Evolutionary conservation across 2,888 invertebrate genomes (phyloP), one percentile per base, ranked within the genome.

Genomic region (Margaritifera margaritifera): DNA sequence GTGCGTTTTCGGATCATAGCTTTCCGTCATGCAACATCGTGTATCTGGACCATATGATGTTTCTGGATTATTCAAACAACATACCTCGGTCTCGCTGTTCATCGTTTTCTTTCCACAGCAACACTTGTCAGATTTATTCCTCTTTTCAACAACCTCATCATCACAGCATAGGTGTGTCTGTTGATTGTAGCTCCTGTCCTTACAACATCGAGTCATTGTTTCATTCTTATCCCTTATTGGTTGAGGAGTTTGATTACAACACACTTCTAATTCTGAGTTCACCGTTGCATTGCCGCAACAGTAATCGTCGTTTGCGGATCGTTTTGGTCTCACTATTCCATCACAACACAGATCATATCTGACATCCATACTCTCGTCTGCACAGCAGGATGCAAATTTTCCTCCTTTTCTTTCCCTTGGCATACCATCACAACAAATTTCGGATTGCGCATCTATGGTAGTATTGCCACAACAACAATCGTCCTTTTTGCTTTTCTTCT

Each of bases 391-490:
- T 31, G 31, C 31, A 31, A 31, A 31, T 5, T n/a, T 24, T 59
- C 25, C 20, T 6, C n/a, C 20, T 25, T 59, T 25, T 62, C 22
- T 22, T 59, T 59, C 24, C n/a, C 22, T 24, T 25, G 25, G 59
- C n/a, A 31, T 31, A 31, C 31, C 31, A 31, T 31, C 6, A 31
- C 31, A 31, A 31, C 31, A 31, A 31, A 31, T 31, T 31, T 31
- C 31, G 6, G 31, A 31, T 11, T 61, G 25, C 15, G 56, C 57
- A 57, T 31, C 42, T 51, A 53, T 6, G 11, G n/a, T 55, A 8
- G 63, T 59, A 2, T 54, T 31, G 6, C 72, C 72, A 69, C 72
- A 72, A 53, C 72, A 72, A 54, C 72, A 72, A 58, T 72, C 64
- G 27, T 72, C 72, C 15, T 56, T 24, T 11, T 54, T 58, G n/a